phyloP scores from a whole-genome alignment of 2,113 vertebrate genomes.

The Eira barbara region DNA sequence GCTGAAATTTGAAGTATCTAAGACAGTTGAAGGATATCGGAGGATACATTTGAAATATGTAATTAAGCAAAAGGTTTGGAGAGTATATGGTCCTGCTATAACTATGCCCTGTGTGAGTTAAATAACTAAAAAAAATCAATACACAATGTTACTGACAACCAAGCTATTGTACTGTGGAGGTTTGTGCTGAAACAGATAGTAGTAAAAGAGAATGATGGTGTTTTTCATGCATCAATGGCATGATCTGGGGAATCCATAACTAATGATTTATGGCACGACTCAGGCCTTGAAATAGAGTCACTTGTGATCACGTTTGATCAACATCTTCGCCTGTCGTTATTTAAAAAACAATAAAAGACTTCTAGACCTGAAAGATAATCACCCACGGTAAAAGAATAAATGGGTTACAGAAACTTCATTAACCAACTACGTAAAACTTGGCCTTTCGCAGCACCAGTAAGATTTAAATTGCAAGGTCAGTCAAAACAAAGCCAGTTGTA shows the following conservation, averaged over 20 bases:
- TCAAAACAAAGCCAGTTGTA: neutral
- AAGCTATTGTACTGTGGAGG: neutral
- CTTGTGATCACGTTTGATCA: conserved; percentile 14
- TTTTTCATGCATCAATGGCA: neutral
- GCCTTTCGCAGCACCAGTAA: neutral
- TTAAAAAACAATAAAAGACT: neutral
- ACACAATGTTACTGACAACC: neutral
- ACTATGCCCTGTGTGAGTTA: neutral
- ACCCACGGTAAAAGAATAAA: neutral
- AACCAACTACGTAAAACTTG: neutral
- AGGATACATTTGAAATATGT: neutral
- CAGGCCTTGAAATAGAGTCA: neutral
- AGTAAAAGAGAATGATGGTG: conserved; percentile 24
- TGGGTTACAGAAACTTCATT: neutral
- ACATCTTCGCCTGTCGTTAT: neutral
- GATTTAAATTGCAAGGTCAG: neutral
- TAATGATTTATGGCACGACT: neutral
- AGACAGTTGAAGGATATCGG: neutral
- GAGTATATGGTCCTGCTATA: neutral
- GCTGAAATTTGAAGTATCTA: conserved; percentile 5
- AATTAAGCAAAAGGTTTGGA: neutral
- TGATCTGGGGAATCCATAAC: neutral
- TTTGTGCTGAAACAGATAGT: neutral
- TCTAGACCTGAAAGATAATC: neutral
- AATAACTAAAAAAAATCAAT: conserved; percentile 12